These are phyloP conservation scores for Microctonus hyperodae DNA, from an alignment of 2,888 invertebrate genomes.

Conservation along the genomic window DNA sequence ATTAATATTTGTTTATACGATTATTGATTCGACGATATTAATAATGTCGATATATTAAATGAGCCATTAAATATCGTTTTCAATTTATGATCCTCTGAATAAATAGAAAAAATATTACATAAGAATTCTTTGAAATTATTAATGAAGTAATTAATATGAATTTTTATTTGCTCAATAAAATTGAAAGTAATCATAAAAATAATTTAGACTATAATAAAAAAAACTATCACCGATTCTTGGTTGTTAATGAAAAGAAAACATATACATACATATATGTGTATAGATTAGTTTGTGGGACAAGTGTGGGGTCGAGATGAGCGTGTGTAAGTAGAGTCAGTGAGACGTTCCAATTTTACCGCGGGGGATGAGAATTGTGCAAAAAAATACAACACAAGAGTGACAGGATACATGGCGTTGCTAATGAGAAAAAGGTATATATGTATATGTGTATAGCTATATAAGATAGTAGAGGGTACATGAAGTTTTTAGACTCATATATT, in stretches of 20 bases:
- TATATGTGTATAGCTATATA: not conserved
- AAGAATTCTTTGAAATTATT: not conserved
- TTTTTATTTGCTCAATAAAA: not conserved
- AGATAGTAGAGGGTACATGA: not conserved
- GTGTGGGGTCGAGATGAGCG: constrained; percentile 16
- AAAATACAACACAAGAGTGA: constrained; percentile 30
- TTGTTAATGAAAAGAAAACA: constrained; percentile 58
- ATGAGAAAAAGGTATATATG: constrained; percentile 51
- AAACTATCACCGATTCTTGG: constrained; percentile 29
- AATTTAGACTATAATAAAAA: constrained; percentile 13
- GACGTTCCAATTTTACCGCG: constrained; percentile 13
- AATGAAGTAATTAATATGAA: not conserved
- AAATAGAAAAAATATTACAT: not conserved
- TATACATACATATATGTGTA: constrained; percentile 51
- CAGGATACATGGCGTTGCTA: constrained; percentile 43
- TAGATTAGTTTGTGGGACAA: constrained; percentile 34
- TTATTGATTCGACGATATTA: not conserved
- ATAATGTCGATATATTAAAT: not conserved
- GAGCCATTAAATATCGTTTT: not conserved
- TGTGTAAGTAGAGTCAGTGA: constrained; percentile 32
- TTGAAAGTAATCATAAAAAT: not conserved
- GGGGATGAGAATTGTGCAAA: constrained; percentile 23
- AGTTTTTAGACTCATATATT: not conserved
- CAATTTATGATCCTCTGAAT: not conserved
- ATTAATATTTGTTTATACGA: no score